These are phyloP conservation scores for Chironomus riparius DNA, from an alignment of 2,888 invertebrate genomes.

Conservation along the genomic window DNA sequence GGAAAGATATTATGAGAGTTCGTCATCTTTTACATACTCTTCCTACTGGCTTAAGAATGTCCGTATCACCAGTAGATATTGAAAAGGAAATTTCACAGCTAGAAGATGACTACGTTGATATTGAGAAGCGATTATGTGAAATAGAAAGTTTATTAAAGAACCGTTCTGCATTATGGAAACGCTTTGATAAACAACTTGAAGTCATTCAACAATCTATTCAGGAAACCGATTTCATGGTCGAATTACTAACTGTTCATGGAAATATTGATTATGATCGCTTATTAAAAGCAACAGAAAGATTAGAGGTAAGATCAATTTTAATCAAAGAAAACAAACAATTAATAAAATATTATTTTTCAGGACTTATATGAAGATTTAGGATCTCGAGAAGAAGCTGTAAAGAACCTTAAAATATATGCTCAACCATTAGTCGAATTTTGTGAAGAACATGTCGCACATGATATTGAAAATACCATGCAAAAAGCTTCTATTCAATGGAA, in stretches of 20 bases:
- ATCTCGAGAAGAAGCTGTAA: slow-evolving; percentile 62
- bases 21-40: slow-evolving; percentile 69
- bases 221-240: slow-evolving; percentile 83
- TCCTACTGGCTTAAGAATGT: slow-evolving; percentile 63
- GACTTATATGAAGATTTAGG: slow-evolving; percentile 67
- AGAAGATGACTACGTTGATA: slow-evolving; percentile 62
- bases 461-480: slow-evolving; percentile 64
- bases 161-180: slow-evolving; percentile 61
- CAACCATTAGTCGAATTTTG: slow-evolving; percentile 62
- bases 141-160: slow-evolving; percentile 56
- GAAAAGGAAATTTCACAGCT: slow-evolving; percentile 67
- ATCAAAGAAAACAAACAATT: no score
- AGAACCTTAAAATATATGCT: slow-evolving; percentile 60
- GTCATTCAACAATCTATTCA: slow-evolving; percentile 71
- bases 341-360: slow-evolving; percentile 40
- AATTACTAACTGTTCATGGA: slow-evolving; percentile 71
- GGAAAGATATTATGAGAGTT: slow-evolving; percentile 68
- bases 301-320: slow-evolving; percentile 53
- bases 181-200: slow-evolving; percentile 70
- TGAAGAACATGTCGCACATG: slow-evolving; percentile 60
- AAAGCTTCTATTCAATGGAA: slow-evolving; percentile 72
- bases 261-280: slow-evolving; percentile 75
- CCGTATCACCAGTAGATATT: slow-evolving; percentile 66
- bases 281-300: slow-evolving; percentile 71
- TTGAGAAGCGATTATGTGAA: slow-evolving; percentile 62